Base-by-base conservation (phyloP, 2,888 invertebrate genomes). In the Drosophila niveifrons region DNA sequence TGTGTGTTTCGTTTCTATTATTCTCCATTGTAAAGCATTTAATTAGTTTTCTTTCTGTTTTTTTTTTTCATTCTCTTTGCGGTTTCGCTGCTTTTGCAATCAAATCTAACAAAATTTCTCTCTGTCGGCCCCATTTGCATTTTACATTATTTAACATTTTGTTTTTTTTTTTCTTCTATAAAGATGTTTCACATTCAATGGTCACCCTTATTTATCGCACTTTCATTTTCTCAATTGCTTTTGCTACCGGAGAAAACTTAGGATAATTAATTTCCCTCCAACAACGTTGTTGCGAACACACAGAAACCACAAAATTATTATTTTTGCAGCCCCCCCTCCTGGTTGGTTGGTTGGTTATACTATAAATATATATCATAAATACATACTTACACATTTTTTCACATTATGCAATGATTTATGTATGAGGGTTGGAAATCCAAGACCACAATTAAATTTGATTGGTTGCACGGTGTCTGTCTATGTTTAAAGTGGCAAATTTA, bases 401-500 rank as follows among this genome's bases (percentile, higher is more conserved):
- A 57, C 46, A 57, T 57, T 57, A 57, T 36, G 36, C 28, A 31
- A 52, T 61, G 56, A 70, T 47, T 70, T 56, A 57, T 53, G 41
- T 10, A 23, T 3, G 36, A 43, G 18, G 17, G 11, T 10, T 34
- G 43, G 34, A 59, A 43, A 44, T 23, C 2, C 47, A 17, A 10
- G n/a, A 11, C 31, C 36, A 61, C 43, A 69, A 51, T 51, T 51
- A 41, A 48, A 48, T 44, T 47, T 43, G 53, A 65, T 56, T 59
- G 65, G 58, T 41, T 53, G 57, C 71, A 4, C 23, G 36, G 29
- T 11, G 48, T 62, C 59, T 51, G 44, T 64, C 52, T 73, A 53
- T 63, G 53, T 62, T 72, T 58, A 65, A 55, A 72, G 59, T 53
- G 39, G 31, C 72, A 72, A 72, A 71, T 72, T 71, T 64, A 71